A percentile compares a stretch with the other conserved stretches of the same genome.
These are phyloP conservation scores for Drosophila percnosoma DNA, from an alignment of 2,888 invertebrate genomes.

Conservation along the genomic window DNA sequence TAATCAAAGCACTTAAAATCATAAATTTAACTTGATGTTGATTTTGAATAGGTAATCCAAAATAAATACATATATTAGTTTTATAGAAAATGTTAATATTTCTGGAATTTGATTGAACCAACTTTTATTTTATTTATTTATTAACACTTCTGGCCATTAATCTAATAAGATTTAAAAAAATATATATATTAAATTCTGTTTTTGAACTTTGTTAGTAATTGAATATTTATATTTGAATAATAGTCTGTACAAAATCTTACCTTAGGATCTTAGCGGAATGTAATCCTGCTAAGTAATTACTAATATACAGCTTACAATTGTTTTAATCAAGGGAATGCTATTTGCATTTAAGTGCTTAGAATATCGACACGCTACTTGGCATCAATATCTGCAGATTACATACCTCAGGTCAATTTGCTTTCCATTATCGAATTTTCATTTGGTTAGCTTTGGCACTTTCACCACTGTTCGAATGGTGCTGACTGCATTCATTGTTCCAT, in stretches of 20 bases:
- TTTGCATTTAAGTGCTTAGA: background rate
- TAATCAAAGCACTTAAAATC: background rate
- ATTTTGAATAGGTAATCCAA: background rate
- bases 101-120: background rate
- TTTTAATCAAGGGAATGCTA: background rate
- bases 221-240: background rate
- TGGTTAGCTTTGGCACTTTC: conserved; percentile 50
- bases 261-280: background rate
- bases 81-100: background rate
- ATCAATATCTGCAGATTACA: background rate
- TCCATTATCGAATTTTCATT: conserved; percentile 52
- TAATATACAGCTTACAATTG: background rate
- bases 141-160: background rate
- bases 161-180: background rate
- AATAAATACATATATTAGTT: background rate
- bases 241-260: background rate
- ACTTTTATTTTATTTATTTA: background rate
- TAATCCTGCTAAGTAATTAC: background rate
- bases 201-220: background rate
- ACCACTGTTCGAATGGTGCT: conserved; percentile 73
- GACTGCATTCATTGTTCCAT: conserved; percentile 73
- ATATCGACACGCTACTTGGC: conserved; percentile 2
- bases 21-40: background rate
- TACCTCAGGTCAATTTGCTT: conserved; percentile 40
- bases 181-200: too few species aligned